Conservation (phyloP, 2,888 invertebrate genomes). For the Brenthis ino region DNA sequence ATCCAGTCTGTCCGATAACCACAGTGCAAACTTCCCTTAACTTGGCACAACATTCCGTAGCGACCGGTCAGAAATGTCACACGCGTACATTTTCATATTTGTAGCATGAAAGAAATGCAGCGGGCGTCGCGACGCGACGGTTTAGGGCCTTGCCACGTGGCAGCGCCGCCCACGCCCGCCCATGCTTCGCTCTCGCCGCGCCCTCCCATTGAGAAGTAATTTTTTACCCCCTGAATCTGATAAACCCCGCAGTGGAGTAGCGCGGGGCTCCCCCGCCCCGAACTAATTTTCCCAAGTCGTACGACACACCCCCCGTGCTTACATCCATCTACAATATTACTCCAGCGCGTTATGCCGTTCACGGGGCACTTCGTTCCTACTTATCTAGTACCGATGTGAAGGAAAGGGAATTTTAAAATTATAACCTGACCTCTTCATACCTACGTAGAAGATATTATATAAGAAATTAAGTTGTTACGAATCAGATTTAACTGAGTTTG, state of each 20-base stretch:
- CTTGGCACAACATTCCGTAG: conserved; percentile 54
- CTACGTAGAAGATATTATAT: not conserved
- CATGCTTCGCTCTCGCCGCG: conserved; percentile 61
- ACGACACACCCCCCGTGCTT: conserved; percentile 81
- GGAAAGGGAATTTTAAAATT: conserved; percentile 65
- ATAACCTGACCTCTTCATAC: conserved; percentile 39
- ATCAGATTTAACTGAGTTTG: no score
- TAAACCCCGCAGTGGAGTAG: conserved; percentile 67
- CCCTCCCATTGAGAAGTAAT: conserved; percentile 81
- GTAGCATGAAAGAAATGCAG: conserved; percentile 53
- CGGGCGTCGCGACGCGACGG: conserved; percentile 63
- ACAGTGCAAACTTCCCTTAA: conserved; percentile 54
- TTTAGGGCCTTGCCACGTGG: conserved; percentile 69
- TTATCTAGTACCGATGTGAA: conserved; percentile 65
- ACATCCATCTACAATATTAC: conserved; percentile 83
- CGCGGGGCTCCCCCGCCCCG: conserved; percentile 80
- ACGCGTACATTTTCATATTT: conserved; percentile 56
- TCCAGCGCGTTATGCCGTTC: conserved; percentile 79
- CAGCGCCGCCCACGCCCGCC: conserved; percentile 77
- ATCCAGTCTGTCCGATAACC: conserved; percentile 55
- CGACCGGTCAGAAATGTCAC: conserved; percentile 44
- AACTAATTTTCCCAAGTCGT: conserved; percentile 81
- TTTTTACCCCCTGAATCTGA: conserved; percentile 81
- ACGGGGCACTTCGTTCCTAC: conserved; percentile 75
- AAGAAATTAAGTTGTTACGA: no score